Evolutionary conservation across 1,140 invertebrate species (phyloP).

Genomic region (Drosophila biarmipes): DNA sequence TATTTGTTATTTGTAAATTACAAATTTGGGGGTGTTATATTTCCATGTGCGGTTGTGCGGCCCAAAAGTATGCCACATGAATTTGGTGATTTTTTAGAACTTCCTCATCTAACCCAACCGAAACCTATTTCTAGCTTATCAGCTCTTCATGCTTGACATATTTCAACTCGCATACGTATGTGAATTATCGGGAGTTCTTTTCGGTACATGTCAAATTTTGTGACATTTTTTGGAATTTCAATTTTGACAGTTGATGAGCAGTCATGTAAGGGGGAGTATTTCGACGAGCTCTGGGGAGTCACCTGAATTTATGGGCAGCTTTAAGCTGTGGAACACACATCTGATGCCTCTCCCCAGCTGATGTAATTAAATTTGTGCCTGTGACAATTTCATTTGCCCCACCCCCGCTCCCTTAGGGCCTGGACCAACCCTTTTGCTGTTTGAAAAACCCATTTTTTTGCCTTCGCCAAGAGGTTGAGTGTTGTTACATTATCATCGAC

Average conservation of each 20-base stretch:
- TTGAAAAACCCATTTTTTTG: slow-evolving; percentile 17
- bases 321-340: slow-evolving; percentile 10
- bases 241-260: slow-evolving; percentile 67
- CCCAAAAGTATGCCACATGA: slow-evolving; percentile 38
- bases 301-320: slow-evolving; percentile 35
- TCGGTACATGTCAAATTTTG: slow-evolving; percentile 62
- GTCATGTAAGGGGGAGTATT: background rate
- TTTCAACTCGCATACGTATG: slow-evolving; percentile 57
- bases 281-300: background rate
- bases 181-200: slow-evolving; percentile 46
- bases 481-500: slow-evolving; percentile 80
- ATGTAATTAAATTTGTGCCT: slow-evolving; percentile 78
- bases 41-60: background rate
- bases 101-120: slow-evolving; percentile 1
- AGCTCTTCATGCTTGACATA: slow-evolving; percentile 77
- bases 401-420: slow-evolving; percentile 19
- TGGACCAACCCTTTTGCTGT: slow-evolving; percentile 72
- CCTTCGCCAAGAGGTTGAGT: slow-evolving; percentile 62
- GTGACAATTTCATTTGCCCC: slow-evolving; percentile 70
- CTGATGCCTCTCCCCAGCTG: slow-evolving; percentile 12
- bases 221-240: slow-evolving; percentile 78
- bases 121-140: slow-evolving; percentile 54
- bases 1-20: slow-evolving; percentile 65
- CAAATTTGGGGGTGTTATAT: background rate
- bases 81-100: background rate